A percentile compares a stretch with the other conserved stretches of the same genome.
These are phyloP conservation scores for Sinocyclocheilus maitianheensis DNA, from an alignment of 2,113 vertebrate genomes.

Conservation along the genomic window DNA sequence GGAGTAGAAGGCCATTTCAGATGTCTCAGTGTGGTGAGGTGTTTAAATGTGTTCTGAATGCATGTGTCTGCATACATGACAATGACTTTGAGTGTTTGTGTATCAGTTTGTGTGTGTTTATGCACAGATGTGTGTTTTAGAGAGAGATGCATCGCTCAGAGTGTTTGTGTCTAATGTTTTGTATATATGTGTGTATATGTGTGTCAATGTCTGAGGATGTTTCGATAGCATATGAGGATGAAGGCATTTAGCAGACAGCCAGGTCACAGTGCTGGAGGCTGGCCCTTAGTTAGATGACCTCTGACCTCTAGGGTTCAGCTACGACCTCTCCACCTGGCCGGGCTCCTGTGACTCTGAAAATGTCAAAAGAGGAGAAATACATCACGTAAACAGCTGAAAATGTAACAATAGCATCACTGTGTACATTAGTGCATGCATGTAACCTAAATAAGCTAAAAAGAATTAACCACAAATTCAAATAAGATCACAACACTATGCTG, in stretches of 20 bases:
- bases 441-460: background rate
- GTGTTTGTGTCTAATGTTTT: constrained; percentile 1
- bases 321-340: constrained; percentile 86
- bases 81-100: constrained; percentile 38
- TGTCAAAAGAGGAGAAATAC: constrained; percentile 42
- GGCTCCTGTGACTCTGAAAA: constrained; percentile 84
- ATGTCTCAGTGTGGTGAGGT: constrained; percentile 43
- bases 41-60: constrained; percentile 43
- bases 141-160: background rate
- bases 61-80: constrained; percentile 44
- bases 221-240: constrained; percentile 67
- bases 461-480: background rate
- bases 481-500: background rate
- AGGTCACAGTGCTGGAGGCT: constrained; percentile 81
- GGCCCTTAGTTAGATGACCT: constrained; percentile 70
- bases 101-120: constrained; percentile 39
- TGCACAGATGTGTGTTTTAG: constrained; percentile 14
- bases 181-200: constrained; percentile 21
- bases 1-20: constrained; percentile 80
- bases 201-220: constrained; percentile 35
- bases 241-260: constrained; percentile 81
- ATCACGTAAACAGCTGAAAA: background rate
- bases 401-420: background rate
- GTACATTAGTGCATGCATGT: background rate
- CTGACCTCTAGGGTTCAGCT: constrained; percentile 67